Evolutionary conservation across 2,113 vertebrate species (phyloP).

Genomic region (Myiagra hebetior): DNA sequence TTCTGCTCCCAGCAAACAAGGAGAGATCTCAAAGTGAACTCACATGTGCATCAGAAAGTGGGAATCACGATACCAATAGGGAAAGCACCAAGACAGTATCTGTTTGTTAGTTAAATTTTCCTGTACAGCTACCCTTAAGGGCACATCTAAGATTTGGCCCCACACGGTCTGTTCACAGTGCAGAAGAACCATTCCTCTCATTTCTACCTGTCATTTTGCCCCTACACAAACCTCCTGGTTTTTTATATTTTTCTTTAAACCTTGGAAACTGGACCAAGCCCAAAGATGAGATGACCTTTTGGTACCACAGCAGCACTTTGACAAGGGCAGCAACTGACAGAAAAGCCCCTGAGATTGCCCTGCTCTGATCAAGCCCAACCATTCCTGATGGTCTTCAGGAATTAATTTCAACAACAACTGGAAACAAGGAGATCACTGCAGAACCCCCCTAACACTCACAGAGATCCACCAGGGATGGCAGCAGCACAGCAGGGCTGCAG

Average conservation of each 20-base stretch:
- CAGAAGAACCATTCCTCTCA: not conserved
- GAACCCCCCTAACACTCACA: rapidly evolving
- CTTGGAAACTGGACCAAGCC: not conserved
- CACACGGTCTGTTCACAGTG: not conserved
- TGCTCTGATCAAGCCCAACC: not conserved
- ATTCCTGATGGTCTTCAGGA: not conserved
- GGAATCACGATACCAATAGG: rapidly evolving
- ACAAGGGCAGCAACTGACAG: not conserved
- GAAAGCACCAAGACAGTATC: not conserved
- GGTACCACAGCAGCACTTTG: not conserved
- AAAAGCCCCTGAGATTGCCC: not conserved
- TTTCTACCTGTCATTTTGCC: not conserved
- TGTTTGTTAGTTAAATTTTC: not conserved
- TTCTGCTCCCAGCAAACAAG: not conserved
- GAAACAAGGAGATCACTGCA: not conserved
- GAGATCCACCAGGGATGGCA: not conserved
- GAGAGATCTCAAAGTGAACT: not conserved
- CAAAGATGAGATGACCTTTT: not conserved
- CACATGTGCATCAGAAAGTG: rapidly evolving
- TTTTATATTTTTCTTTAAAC: not conserved
- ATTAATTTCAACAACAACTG: not conserved
- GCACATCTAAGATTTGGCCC: not conserved
- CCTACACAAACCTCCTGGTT: not conserved
- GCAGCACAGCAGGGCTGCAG: not conserved
- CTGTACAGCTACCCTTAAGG: not conserved